phyloP scores from a whole-genome alignment of 2,113 vertebrate genomes.

The Gopherus evgoodei region DNA sequence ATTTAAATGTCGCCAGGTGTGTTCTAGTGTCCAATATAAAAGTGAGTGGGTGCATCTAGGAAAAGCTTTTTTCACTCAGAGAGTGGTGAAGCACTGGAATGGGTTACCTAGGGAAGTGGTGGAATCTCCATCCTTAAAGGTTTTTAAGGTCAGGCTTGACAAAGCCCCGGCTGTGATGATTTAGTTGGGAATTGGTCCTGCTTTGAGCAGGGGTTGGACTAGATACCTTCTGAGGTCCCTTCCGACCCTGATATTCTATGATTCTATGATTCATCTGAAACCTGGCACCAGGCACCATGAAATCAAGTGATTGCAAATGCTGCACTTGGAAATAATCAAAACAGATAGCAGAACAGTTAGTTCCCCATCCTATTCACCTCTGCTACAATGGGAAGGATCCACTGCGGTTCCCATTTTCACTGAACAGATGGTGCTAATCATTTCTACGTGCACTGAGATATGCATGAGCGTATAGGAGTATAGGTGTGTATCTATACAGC shows the following conservation, averaged over 20 bases:
- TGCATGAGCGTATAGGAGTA: fast-evolving
- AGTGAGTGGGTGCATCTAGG: neutral
- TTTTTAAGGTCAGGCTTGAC: too few species aligned
- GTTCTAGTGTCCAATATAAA: neutral
- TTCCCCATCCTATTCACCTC: neutral
- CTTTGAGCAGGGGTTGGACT: too few species aligned
- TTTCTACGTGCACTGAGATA: fast-evolving
- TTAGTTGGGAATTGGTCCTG: too few species aligned
- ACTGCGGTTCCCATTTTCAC: neutral
- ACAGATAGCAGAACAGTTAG: neutral
- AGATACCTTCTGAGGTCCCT: too few species aligned
- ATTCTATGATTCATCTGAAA: neutral
- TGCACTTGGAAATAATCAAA: neutral
- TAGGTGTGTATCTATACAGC: neutral
- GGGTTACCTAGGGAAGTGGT: too few species aligned
- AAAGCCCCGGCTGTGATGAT: too few species aligned
- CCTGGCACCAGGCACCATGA: neutral
- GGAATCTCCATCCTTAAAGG: too few species aligned
- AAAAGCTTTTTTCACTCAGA: too few species aligned
- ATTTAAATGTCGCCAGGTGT: neutral
- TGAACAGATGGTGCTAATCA: neutral
- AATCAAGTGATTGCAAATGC: neutral
- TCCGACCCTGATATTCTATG: too few species aligned
- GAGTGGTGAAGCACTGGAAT: too few species aligned
- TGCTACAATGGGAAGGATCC: neutral